Percentiles rank a stretch among this genome's conserved stretches.
phyloP scores from a whole-genome alignment of 1,140 invertebrate species.

The Eubasilissa regina region DNA sequence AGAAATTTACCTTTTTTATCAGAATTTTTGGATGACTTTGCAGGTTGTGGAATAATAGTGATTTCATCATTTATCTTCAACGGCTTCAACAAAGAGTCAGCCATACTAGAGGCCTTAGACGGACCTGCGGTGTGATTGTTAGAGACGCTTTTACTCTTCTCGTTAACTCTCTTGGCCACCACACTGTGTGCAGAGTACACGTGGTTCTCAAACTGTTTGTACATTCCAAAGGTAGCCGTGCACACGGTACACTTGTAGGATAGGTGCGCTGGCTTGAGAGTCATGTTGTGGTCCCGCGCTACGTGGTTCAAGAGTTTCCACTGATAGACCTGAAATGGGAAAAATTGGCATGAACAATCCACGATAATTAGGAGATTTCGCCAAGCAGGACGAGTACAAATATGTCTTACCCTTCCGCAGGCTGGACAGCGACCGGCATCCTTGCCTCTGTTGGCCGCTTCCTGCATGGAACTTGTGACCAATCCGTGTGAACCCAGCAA shows the following conservation, averaged over 20 bases:
- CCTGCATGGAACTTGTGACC: conserved; percentile 96
- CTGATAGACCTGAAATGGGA: conserved; percentile 83
- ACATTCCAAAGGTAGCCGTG: conserved; percentile 95
- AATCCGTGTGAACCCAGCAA: conserved; percentile 93
- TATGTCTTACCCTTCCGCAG: conserved; percentile 82
- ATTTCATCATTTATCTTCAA: conserved; percentile 94
- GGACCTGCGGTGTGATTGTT: conserved; percentile 68
- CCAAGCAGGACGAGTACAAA: no score
- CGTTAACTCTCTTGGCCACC: conserved; percentile 85
- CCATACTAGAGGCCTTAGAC: conserved; percentile 63
- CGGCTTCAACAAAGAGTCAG: conserved; percentile 84
- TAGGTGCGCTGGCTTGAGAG: conserved; percentile 91
- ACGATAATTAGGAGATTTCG: not conserved
- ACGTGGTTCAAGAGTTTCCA: conserved; percentile 94
- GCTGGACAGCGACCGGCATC: conserved; percentile 94
- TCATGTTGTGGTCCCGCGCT: conserved; percentile 91
- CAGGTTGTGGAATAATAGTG: conserved; percentile 91
- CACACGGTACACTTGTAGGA: conserved; percentile 97
- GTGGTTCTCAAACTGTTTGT: conserved; percentile 95
- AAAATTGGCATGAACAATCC: conserved; percentile 51
- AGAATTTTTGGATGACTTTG: conserved; percentile 61
- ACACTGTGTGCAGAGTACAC: conserved; percentile 94
- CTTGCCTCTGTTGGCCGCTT: conserved; percentile 94
- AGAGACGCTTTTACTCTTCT: conserved; percentile 69
- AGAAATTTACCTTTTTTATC: conserved; percentile 21